A percentile compares a stretch with the other conserved stretches of the same genome.
These are phyloP conservation scores for Epinephelus coioides DNA, from an alignment of 2,797 vertebrate genomes.

Conservation along the genomic window DNA sequence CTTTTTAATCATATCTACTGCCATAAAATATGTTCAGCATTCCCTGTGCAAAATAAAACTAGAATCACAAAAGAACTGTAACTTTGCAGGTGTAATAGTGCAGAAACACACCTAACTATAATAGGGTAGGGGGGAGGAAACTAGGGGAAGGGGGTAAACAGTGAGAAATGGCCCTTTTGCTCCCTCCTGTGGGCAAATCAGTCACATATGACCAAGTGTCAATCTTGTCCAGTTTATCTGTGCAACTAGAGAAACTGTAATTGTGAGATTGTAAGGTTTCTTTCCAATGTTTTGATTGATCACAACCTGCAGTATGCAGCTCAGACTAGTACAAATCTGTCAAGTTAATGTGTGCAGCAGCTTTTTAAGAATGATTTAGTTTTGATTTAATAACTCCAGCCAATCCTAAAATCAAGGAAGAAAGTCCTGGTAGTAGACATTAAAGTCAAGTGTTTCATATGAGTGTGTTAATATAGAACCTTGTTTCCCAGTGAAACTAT, in stretches of 20 bases:
- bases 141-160: neutral
- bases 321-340: neutral
- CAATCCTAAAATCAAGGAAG: no score
- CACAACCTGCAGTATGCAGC: neutral
- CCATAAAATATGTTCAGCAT: neutral
- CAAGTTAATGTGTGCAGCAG: neutral
- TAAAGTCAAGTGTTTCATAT: neutral
- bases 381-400: neutral
- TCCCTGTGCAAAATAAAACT: neutral
- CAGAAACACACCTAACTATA: neutral
- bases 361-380: neutral
- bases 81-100: conserved; percentile 9
- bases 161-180: conserved; percentile 67
- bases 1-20: neutral
- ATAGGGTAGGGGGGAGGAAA: neutral
- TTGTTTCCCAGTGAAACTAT: neutral
- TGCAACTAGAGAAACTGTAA: no score
- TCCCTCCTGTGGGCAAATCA: conserved; percentile 80
- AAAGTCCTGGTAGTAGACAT: neutral
- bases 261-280: no score
- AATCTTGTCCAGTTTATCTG: neutral
- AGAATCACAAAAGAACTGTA: neutral
- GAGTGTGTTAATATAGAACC: neutral
- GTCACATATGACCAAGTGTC: conserved; percentile 17
- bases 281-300: no score